Evolutionary conservation across 2,888 invertebrate species (phyloP), one percentile per base, ranked within the genome.

Genomic region (Chymomyza caudatula): DNA sequence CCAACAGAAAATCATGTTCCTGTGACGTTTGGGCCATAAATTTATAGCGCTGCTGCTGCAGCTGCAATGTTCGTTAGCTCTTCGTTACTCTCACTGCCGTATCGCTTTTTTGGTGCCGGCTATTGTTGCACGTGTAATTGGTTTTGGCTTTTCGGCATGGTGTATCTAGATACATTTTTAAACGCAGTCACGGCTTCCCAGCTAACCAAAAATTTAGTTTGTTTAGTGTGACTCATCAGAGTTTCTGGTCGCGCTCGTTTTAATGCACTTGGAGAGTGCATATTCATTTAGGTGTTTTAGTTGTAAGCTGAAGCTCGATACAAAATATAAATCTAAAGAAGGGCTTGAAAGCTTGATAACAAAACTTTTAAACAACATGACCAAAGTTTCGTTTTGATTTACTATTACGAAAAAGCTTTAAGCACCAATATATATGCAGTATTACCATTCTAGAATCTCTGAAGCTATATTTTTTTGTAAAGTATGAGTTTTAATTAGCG

Each of bases 81-180:
- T 15, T 17, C 51, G 60, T 37, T 37, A 2, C 29, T 11, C 29
- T 37, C 29, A 4, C 29, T 8, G 11, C 8, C 29, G 29, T 29
- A 6, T 29, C 29, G 5, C 8, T 6, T 8, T 8, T 29, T 8
- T 43, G 61, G 15, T 25, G 55, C 17, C 3, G 59, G 53, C 68
- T 77, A 76, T 79, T 85, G 83, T 83, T 83, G 85, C 80, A 79
- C 79, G 71, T 69, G 83, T 79, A 85, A 80, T 85, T 80, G 77
- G 69, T 69, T 73, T 74, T 64, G 64, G 63, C 47, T 37, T 37
- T n/a, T 0, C 29, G 29, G 11, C 29, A 37, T 37, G 11, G 49
- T 60, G 47, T 55, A 23, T 58, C 47, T 22, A 20, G 51, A 37
- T 37, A 37, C 29, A 1, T 37, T 37, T 37, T 37, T 51, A 8